Conservation (phyloP, 2,888 invertebrate species). For the Drosophila barbarae region DNA sequence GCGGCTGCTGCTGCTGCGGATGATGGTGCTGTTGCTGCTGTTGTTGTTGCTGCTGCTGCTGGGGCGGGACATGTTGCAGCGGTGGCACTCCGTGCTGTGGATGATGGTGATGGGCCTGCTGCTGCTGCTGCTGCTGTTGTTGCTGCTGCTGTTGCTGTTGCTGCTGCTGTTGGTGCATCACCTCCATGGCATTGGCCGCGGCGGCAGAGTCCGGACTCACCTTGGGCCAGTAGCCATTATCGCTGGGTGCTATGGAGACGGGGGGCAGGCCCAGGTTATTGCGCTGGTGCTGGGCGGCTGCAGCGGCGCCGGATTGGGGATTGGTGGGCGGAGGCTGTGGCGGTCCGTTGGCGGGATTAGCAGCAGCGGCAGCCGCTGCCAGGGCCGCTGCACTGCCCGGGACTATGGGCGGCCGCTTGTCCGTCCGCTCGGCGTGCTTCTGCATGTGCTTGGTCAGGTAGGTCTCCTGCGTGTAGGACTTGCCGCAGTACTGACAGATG, state of each 20-base stretch:
- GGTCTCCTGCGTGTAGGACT: slow-evolving; percentile 99
- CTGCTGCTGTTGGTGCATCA: slow-evolving; percentile 84
- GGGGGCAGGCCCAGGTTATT: slow-evolving; percentile 73
- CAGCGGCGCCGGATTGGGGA: slow-evolving; percentile 18
- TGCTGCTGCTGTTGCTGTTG: slow-evolving; percentile 82
- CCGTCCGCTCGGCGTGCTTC: slow-evolving; percentile 96
- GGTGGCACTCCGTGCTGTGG: slow-evolving; percentile 83
- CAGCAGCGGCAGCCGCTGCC: slow-evolving; percentile 58
- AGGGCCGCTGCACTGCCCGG: slow-evolving; percentile 80
- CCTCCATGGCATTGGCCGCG: slow-evolving; percentile 82
- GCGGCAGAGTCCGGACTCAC: slow-evolving; percentile 89
- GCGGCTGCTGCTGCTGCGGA: slow-evolving; percentile 81
- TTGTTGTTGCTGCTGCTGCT: slow-evolving; percentile 79
- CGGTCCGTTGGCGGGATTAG: slow-evolving; percentile 27
- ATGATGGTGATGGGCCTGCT: slow-evolving; percentile 82
- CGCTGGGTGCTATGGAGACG: slow-evolving; percentile 76
- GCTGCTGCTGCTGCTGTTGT: slow-evolving; percentile 82
- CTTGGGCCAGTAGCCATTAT: slow-evolving; percentile 89
- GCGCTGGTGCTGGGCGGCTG: slow-evolving; percentile 64
- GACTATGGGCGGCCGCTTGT: slow-evolving; percentile 92
- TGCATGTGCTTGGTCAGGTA: slow-evolving; percentile 99
- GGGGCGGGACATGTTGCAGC: slow-evolving; percentile 80
- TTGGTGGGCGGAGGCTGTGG: slow-evolving; percentile 28
- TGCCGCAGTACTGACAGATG: slow-evolving; percentile 99
- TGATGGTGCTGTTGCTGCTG: slow-evolving; percentile 78